Percentiles rank a stretch among this genome's conserved stretches.
Evolutionary conservation across 2,113 vertebrate species (phyloP).

Genomic region (Ameiurus melas): DNA sequence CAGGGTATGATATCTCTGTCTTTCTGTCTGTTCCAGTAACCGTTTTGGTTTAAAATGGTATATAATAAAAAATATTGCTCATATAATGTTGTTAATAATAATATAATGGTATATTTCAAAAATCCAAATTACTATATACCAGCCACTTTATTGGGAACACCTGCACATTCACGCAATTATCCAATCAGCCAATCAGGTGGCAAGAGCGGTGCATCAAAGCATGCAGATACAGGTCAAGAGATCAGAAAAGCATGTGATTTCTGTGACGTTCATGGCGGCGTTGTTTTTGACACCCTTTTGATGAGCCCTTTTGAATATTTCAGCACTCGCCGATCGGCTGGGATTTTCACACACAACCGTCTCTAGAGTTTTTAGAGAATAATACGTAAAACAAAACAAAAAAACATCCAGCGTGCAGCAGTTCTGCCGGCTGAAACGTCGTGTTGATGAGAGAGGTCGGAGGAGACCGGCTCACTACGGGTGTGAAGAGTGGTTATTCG

Average conservation of each 20-base stretch:
- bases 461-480: background rate
- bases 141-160: background rate
- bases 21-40: background rate
- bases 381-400: background rate
- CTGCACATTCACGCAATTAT: background rate
- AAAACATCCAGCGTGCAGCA: too few relatives aligned
- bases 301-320: background rate
- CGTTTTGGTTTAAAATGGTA: background rate
- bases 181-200: background rate
- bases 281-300: background rate
- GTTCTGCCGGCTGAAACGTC: background rate
- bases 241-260: background rate
- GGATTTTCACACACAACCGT: background rate
- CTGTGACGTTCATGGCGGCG: background rate
- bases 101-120: background rate
- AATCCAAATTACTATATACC: background rate
- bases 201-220: background rate
- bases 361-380: background rate
- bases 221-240: background rate
- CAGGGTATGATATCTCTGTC: constrained; percentile 62
- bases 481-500: background rate
- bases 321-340: background rate
- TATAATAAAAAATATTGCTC: background rate
- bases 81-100: background rate
- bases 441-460: background rate